Conservation (phyloP, 2,888 invertebrate species). For the Eilema sororculum region DNA sequence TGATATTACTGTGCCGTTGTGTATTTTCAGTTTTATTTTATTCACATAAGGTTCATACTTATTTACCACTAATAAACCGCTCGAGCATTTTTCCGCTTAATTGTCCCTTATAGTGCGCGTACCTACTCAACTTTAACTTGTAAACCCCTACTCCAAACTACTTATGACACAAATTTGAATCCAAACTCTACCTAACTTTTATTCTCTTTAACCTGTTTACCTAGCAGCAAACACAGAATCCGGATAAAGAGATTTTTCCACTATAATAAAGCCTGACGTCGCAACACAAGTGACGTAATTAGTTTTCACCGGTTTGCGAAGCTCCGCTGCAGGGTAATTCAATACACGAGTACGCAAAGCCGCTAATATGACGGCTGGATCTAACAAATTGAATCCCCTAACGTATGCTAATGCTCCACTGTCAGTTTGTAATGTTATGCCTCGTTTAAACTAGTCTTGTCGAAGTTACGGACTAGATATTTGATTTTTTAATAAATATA, state of each 20-base stretch:
- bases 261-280: slow-evolving; percentile 5
- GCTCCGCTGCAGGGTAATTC: slow-evolving; percentile 38
- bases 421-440: slow-evolving; percentile 24
- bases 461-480: not conserved
- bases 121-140: no score
- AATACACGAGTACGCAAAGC: slow-evolving; percentile 42
- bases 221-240: not conserved
- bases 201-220: not conserved
- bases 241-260: not conserved
- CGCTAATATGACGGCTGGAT: slow-evolving; percentile 47
- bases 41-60: no score
- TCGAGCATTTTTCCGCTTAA: no score
- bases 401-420: slow-evolving; percentile 40
- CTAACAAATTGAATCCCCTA: slow-evolving; percentile 47
- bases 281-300: slow-evolving; percentile 26
- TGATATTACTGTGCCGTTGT: no score
- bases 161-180: no score
- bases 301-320: slow-evolving; percentile 26
- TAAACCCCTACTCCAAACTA: no score
- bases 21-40: no score
- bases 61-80: no score
- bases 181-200: no score
- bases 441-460: slow-evolving; percentile 20
- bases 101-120: no score
- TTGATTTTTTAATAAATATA: no score